Percentiles rank a stretch among this genome's conserved stretches.
Evolutionary conservation across 2,888 invertebrate genomes (phyloP).

Genomic region (Drosophila paranaensis): DNA sequence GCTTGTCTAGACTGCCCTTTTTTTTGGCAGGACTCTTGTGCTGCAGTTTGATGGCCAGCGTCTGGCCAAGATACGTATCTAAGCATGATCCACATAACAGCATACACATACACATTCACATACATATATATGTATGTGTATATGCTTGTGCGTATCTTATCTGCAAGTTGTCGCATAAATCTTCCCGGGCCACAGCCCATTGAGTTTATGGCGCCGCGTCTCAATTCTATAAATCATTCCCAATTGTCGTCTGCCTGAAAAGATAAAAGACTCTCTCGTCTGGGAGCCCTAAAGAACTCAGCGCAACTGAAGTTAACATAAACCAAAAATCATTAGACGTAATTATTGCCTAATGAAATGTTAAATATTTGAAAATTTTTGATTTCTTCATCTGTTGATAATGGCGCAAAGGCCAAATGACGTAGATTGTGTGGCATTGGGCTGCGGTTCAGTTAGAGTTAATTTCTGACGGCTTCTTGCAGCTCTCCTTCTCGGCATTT

Average conservation of each 20-base stretch:
- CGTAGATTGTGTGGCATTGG: neutral
- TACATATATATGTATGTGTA: constrained; percentile 14
- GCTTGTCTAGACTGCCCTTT: constrained; percentile 20
- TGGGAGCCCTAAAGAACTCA: neutral
- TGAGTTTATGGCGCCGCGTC: constrained; percentile 39
- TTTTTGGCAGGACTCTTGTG: constrained; percentile 25
- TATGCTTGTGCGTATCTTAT: constrained; percentile 26
- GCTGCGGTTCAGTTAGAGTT: neutral
- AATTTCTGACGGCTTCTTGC: neutral
- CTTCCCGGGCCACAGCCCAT: constrained; percentile 20
- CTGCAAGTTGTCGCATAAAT: constrained; percentile 54
- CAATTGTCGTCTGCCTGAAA: neutral
- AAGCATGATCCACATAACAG: neutral
- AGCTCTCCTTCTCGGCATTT: neutral
- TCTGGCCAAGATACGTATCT: constrained; percentile 16
- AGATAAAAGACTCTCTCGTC: constrained; percentile 3
- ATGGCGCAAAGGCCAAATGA: neutral
- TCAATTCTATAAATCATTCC: constrained; percentile 37
- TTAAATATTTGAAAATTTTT: constrained; percentile 4
- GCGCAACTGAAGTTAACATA: neutral
- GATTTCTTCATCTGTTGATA: neutral
- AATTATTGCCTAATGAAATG: constrained; percentile 18
- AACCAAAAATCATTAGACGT: constrained; percentile 2
- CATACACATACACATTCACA: neutral
- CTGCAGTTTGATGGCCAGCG: constrained; percentile 9